Evolutionary conservation across 2,888 invertebrate species (phyloP), one percentile per base, ranked within the genome.

Genomic region (Ashinkailepas kermadecensis): DNA sequence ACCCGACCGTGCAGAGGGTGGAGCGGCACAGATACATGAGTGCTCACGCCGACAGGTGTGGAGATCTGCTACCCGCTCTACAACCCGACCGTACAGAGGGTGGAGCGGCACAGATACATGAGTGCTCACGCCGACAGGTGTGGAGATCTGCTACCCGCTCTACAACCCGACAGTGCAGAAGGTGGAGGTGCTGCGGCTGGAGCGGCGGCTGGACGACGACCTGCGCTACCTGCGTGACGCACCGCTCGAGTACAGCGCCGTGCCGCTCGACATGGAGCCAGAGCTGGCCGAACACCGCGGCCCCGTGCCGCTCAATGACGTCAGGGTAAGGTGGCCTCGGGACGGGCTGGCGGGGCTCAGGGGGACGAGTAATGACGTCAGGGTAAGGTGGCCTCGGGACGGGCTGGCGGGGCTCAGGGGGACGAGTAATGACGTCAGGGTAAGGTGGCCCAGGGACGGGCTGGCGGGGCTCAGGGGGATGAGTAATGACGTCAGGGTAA

Each of bases 131-230:
- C 8, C 85, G 84, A 64, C 85, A 90, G 91, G 91, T 57, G 88
- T 92, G 80, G 93, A 93, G 88, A 89, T 94, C 85, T 87, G 90
- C 84, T 98, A 94, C 88, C 93, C 97, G 83, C 88, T 99, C 86
- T 99, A 99, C 86, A 97, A 96, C 88, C 99, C 99, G 21, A 92
- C 94, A 0, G 91, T 99, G 84, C 93, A 93, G 85, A 93, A 91
- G 86, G 93, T 99, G 64, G 95, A 97, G 88, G 95, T 98, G 3
- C 88, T 99, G 21, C 92, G 93, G 64, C 89, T 99, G 64, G 99
- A 99, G 87, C 97, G 95, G 87, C 91, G 99, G 81, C 88, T 99
- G 39, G 99, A 99, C 88, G 92, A 94, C 57, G 92, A 94, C 85
- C 89, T 99, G 80, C 89, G 91, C 23, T 99, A 99, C 87, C 90